Evolutionary conservation across 2,797 vertebrate species (phyloP), one percentile per base, ranked within the genome.

Genomic region (Otolemur crassicaudatus): DNA sequence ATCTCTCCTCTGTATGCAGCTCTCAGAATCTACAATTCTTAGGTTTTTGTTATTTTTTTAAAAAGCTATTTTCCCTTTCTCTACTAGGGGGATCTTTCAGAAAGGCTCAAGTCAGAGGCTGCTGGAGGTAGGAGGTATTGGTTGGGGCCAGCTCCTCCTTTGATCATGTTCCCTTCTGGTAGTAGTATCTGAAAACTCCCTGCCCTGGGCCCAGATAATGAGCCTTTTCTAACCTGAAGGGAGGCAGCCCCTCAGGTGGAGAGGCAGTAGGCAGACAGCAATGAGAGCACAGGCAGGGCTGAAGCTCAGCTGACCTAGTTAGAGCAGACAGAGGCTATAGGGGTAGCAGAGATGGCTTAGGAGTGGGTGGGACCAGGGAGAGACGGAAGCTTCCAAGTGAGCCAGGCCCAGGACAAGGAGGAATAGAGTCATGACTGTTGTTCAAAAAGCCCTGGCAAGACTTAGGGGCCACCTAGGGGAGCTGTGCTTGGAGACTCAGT

Each of bases 221-320:
- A 92, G 94, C 40, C 53, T 88, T 43, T 81, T 85, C 70, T 72
- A 79, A 10, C 79, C 34, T n/a, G 61, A 79, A 95, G 75, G 83
- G 83, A 91, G 75, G 77, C 75, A 72, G 20, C 89, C 53, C 70
- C 4, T 86, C 60, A 6, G 73, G 40, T 23, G 63, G n/a, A 92
- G 79, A 93, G 60, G 49, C 84, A 56, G 73, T 9, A 5, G 46
- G 22, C 22, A 80, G 69, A 81, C 17, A 70, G 46, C 56, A 27
- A 63, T 76, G 46, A 96, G 58, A 90, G 63, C 56, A 70, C 76
- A 91, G 49, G 69, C 9, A 40, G 37, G n/a, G 73, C 25, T 25
- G 94, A 81, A 92, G 88, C 83, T 75, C 70, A 76, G n/a, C 80
- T 97, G 96, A 92, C 95, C 92, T 91, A 94, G 37, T 88, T 95